Percentiles rank a stretch among this genome's conserved stretches.
phyloP scores from a whole-genome alignment of 1,140 invertebrate species.

The Drosophila athabasca region DNA sequence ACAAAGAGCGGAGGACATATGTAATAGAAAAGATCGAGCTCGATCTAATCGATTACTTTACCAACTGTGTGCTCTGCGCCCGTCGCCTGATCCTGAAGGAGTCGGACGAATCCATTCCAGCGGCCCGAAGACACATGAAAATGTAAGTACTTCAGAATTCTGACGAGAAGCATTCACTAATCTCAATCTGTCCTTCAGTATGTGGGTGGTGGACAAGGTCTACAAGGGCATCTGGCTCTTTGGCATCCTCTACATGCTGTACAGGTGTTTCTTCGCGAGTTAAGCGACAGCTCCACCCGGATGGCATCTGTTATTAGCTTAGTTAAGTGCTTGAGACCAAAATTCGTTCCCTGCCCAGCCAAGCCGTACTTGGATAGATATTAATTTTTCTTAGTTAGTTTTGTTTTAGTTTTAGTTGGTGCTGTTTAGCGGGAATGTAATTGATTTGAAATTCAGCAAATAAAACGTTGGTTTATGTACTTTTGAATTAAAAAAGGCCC shows the following conservation, averaged over 20 bases:
- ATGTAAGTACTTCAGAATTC: constrained; percentile 85
- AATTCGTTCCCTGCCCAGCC: constrained; percentile 57
- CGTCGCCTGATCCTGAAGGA: constrained; percentile 92
- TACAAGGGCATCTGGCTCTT: constrained; percentile 75
- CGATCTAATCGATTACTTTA: constrained; percentile 89
- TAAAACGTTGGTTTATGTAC: constrained; percentile 51
- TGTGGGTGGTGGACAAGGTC: constrained; percentile 80
- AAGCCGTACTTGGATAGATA: constrained; percentile 37
- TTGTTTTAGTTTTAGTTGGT: constrained; percentile 54
- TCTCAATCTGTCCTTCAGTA: constrained; percentile 43
- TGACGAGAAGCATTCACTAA: constrained; percentile 64
- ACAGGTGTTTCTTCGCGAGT: constrained; percentile 69
- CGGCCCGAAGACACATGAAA: constrained; percentile 90
- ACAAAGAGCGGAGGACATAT: constrained; percentile 87
- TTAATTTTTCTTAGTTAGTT: constrained; percentile 31
- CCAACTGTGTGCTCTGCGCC: constrained; percentile 89
- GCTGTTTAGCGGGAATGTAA: constrained; percentile 47
- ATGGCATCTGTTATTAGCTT: constrained; percentile 16
- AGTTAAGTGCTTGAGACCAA: constrained; percentile 76
- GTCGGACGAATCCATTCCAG: constrained; percentile 91
- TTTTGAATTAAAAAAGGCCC: not conserved
- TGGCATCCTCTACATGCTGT: constrained; percentile 68
- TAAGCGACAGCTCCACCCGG: constrained; percentile 19
- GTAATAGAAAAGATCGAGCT: constrained; percentile 89
- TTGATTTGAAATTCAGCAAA: constrained; percentile 49